These are phyloP conservation scores for Mythimna impura DNA, from an alignment of 2,888 invertebrate genomes.

Conservation along the genomic window DNA sequence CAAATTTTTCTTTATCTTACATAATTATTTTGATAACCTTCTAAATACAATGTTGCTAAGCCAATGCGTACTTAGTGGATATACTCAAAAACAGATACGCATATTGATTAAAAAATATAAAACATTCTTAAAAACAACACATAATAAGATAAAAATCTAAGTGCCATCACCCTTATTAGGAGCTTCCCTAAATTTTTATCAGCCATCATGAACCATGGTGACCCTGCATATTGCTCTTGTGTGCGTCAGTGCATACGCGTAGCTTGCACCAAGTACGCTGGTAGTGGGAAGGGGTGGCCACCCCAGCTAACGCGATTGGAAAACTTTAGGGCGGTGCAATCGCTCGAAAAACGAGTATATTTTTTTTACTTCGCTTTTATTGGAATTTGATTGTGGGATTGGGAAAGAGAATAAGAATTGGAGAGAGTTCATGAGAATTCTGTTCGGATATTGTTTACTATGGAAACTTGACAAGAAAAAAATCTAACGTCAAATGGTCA, in stretches of 20 bases:
- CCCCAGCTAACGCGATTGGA: slow-evolving; percentile 79
- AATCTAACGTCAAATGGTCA: background rate
- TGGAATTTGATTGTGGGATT: slow-evolving; percentile 36
- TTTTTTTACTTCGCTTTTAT: slow-evolving; percentile 53
- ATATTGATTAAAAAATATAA: slow-evolving; percentile 1
- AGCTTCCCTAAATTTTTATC: slow-evolving; percentile 46
- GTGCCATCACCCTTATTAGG: slow-evolving; percentile 37
- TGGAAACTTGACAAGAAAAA: background rate
- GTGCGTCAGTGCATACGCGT: slow-evolving; percentile 66
- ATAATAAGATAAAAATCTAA: slow-evolving; percentile 28
- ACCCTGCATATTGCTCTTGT: slow-evolving; percentile 71
- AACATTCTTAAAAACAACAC: slow-evolving; percentile 14
- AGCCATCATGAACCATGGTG: slow-evolving; percentile 59
- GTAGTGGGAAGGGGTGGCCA: slow-evolving; percentile 74
- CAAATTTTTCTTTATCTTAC: background rate
- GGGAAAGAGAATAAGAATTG: slow-evolving; percentile 2
- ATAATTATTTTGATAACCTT: background rate
- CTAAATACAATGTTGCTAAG: background rate
- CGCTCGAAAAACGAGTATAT: slow-evolving; percentile 62
- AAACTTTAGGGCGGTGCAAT: slow-evolving; percentile 81
- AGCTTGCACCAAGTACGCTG: slow-evolving; percentile 76
- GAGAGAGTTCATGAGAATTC: background rate
- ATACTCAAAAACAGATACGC: background rate
- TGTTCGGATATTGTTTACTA: background rate
- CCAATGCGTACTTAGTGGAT: background rate